A percentile compares a stretch with the other conserved stretches of the same genome.
Conservation (phyloP, 2,888 invertebrate genomes). For the Rotaria magnacalcarata region DNA sequence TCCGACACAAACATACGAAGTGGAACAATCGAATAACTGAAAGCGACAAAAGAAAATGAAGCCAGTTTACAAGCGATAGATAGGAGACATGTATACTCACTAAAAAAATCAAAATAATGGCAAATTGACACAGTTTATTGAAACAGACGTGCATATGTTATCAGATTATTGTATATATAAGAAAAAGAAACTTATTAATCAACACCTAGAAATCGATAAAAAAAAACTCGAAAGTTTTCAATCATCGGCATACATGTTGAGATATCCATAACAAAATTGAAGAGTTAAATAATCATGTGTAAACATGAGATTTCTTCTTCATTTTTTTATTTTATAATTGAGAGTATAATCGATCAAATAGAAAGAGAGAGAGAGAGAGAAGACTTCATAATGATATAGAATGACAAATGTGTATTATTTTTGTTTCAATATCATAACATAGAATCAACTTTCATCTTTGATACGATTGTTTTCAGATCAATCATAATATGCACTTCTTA, state of each 20-base stretch:
- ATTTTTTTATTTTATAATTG: background rate
- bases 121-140: background rate
- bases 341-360: background rate
- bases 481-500: no score
- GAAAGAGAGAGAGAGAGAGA: no score
- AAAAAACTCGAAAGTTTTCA: background rate
- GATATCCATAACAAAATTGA: background rate
- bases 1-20: constrained; percentile 2
- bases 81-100: background rate
- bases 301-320: background rate
- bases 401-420: no score
- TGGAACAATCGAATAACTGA: background rate
- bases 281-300: background rate
- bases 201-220: background rate
- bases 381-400: no score
- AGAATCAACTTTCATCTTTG: no score
- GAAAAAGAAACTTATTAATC: background rate
- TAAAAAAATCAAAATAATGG: background rate
- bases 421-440: no score
- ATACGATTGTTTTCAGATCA: no score
- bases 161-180: background rate
- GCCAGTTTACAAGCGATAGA: background rate
- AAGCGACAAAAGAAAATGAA: background rate
- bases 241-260: background rate
- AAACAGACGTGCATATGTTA: background rate